phyloP scores from a whole-genome alignment of 2,113 vertebrate genomes.

The Epinephelus moara region DNA sequence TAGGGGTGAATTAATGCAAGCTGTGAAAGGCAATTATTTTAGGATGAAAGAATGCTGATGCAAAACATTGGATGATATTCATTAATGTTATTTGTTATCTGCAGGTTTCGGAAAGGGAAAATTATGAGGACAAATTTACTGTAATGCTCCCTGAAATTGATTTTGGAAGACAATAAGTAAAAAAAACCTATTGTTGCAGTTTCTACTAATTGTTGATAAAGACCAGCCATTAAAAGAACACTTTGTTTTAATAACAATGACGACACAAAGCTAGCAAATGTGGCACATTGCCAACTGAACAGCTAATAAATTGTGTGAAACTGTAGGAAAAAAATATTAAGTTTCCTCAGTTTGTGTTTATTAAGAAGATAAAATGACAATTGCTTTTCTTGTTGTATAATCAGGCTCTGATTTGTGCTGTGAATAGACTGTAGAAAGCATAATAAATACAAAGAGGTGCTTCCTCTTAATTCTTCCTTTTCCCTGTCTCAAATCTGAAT shows the following conservation, averaged over 20 bases:
- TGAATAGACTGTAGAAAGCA: background rate
- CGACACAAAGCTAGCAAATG: background rate
- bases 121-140: background rate
- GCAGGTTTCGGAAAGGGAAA: background rate
- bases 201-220: background rate
- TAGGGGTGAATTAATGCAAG: background rate
- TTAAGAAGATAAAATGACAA: background rate
- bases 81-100: constrained; percentile 21
- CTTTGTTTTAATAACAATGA: background rate
- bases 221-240: background rate
- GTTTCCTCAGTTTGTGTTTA: background rate
- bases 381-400: background rate
- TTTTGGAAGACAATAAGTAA: background rate
- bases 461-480: background rate
- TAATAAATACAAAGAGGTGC: background rate
- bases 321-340: background rate
- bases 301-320: background rate
- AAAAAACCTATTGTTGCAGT: background rate
- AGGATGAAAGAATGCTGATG: background rate
- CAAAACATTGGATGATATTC: background rate
- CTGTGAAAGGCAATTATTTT: background rate
- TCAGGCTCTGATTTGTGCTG: background rate
- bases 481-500: background rate
- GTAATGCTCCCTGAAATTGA: background rate
- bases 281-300: background rate